A percentile compares a stretch with the other conserved stretches of the same genome.
These are phyloP conservation scores for Budorcas taxicolor DNA, from an alignment of 2,113 vertebrate genomes.

Conservation along the genomic window DNA sequence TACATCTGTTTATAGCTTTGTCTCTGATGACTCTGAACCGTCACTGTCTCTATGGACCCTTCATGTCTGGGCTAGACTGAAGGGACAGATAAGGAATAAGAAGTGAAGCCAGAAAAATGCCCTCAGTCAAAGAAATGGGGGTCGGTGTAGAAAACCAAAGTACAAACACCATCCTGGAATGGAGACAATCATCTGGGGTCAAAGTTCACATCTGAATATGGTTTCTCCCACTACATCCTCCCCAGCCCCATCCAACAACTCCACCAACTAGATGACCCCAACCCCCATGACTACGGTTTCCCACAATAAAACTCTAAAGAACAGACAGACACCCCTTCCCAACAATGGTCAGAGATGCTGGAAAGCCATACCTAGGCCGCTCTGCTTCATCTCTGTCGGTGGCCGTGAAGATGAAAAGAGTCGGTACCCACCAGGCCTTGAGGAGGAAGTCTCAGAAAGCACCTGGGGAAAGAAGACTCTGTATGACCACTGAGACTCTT, in stretches of 20 bases:
- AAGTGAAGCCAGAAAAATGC: slow-evolving; percentile 46
- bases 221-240: not conserved
- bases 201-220: not conserved
- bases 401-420: slow-evolving; percentile 95
- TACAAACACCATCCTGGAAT: slow-evolving; percentile 1
- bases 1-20: slow-evolving; percentile 45
- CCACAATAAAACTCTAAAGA: slow-evolving; percentile 25
- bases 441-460: slow-evolving; percentile 93
- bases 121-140: slow-evolving; percentile 6
- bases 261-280: not conserved
- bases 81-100: slow-evolving; percentile 51
- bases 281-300: not conserved
- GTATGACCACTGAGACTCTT: not conserved
- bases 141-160: slow-evolving; percentile 12
- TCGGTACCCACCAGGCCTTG: slow-evolving; percentile 90
- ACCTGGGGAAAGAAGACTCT: slow-evolving; percentile 82
- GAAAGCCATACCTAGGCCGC: slow-evolving; percentile 91
- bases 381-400: slow-evolving; percentile 96
- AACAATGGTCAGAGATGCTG: not conserved
- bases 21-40: slow-evolving; percentile 58
- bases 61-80: slow-evolving; percentile 36
- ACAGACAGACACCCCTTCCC: slow-evolving; percentile 42
- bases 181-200: not conserved
- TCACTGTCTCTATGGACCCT: slow-evolving; percentile 53
- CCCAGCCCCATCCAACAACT: not conserved